Conservation (phyloP, 2,113 vertebrate species). For the Psilopsiagon aurifrons region DNA sequence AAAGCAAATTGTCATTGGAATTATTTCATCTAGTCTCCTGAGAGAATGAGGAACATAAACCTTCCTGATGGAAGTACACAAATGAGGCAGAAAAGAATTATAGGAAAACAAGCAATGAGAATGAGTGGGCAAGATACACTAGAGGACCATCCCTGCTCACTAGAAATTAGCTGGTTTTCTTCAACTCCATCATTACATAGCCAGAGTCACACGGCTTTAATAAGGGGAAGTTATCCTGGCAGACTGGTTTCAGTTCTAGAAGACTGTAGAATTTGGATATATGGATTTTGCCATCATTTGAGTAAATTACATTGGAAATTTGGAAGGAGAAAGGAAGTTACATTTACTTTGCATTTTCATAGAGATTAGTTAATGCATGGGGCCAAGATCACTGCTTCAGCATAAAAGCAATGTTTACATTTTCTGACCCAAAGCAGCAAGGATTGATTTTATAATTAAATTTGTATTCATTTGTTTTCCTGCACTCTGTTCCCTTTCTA, state of each 20-base stretch:
- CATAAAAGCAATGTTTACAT: neutral
- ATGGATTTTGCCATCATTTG: neutral
- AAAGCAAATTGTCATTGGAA: neutral
- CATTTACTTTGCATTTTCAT: neutral
- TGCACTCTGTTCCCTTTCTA: conserved; percentile 31
- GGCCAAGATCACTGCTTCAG: neutral
- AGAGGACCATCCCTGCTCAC: neutral
- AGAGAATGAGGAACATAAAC: neutral
- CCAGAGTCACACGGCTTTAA: neutral
- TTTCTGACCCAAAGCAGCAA: conserved; percentile 21
- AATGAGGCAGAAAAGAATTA: neutral
- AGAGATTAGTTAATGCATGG: neutral
- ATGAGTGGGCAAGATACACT: neutral
- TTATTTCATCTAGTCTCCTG: neutral
- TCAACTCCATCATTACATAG: neutral
- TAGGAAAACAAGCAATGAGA: neutral
- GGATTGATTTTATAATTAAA: conserved; percentile 40
- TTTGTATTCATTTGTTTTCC: conserved; percentile 47
- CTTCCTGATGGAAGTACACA: neutral
- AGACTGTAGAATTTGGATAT: neutral
- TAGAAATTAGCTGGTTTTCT: neutral
- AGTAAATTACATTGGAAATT: neutral
- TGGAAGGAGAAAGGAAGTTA: neutral
- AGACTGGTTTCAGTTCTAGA: neutral
- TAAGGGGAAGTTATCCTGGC: neutral